Base-by-base conservation (phyloP, 2,888 invertebrate genomes). In the Galerucella calmariensis region DNA sequence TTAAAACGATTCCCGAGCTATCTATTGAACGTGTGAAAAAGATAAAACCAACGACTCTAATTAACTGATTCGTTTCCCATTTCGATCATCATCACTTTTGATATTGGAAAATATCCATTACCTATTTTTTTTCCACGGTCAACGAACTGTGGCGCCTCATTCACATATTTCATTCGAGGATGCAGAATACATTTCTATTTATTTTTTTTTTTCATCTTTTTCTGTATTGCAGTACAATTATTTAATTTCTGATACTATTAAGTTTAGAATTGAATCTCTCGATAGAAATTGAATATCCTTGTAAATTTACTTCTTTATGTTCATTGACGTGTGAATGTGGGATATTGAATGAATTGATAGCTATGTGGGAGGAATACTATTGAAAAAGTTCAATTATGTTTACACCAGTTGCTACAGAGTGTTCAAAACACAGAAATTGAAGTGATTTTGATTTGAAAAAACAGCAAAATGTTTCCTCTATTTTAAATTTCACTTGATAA, bases 211-310 rank as follows among this genome's bases (percentile, higher is more conserved):
- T 69, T 69, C 61, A 61, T 48, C 48, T 27, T 10, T 11, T 27
- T 48, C 27, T 16, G 61, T 68, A 68, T 59, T 46, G 59, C 61
- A 69, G 61, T 27, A 69, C 69, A 61, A 69, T 61, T 69, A 69
- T 61, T 69, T 69, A 59, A 69, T 41, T 69, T 59, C 61, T 48
- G 59, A 61, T 69, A 69, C 69, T 69, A 69, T 69, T 69, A 69
- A 48, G 48, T 69, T 69, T 69, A 24, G 51, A 69, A 69, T 69
- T 69, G 69, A 53, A 69, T 69, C 59, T 46, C 58, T 59, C 69
- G 61, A 27, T 59, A 69, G 59, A 48, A 69, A 69, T 61, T 48
- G 69, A 69, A 69, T 67, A 56, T 67, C 67, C 51, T 51, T 51
- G n/a, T 51, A 51, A 51, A n/a, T 51, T n/a, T n/a, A 51, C 12